Evolutionary conservation across 1,140 invertebrate genomes (phyloP).

Genomic region (Papilio aristodemus): DNA sequence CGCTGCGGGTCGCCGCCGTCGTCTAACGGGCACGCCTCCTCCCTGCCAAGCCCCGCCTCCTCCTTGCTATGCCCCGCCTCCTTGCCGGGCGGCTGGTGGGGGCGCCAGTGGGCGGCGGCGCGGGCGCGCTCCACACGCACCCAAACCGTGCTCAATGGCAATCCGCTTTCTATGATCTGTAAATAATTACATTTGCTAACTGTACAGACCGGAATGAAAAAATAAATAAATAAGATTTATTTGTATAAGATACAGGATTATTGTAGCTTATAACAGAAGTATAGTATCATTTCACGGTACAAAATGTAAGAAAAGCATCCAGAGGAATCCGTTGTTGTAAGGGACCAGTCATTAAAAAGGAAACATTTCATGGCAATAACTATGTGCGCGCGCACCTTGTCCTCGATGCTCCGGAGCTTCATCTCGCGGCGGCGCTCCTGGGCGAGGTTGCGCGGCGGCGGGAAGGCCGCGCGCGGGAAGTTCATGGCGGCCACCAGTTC

Average conservation of each 20-base stretch:
- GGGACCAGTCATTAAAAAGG: no score
- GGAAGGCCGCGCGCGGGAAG: conserved; percentile 43
- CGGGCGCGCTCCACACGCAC: conserved; percentile 61
- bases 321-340: no score
- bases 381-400: conserved; percentile 41
- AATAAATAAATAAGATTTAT: no score
- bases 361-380: not conserved
- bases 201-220: not conserved
- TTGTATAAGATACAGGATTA: no score
- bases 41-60: not conserved
- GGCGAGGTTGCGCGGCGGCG: conserved; percentile 39
- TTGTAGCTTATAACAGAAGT: no score
- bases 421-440: conserved; percentile 36
- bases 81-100: conserved; percentile 18
- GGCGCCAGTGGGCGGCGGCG: conserved; percentile 55
- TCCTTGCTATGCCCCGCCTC: conserved; percentile 4
- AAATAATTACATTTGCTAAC: not conserved
- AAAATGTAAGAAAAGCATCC: no score
- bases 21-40: conserved; percentile 11
- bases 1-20: conserved; percentile 52
- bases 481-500: conserved; percentile 58
- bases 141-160: conserved; percentile 60
- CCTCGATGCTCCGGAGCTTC: conserved; percentile 47
- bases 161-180: conserved; percentile 48
- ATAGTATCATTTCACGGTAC: no score